phyloP scores from a whole-genome alignment of 1,140 invertebrate genomes.

The Papilio dardanus region DNA sequence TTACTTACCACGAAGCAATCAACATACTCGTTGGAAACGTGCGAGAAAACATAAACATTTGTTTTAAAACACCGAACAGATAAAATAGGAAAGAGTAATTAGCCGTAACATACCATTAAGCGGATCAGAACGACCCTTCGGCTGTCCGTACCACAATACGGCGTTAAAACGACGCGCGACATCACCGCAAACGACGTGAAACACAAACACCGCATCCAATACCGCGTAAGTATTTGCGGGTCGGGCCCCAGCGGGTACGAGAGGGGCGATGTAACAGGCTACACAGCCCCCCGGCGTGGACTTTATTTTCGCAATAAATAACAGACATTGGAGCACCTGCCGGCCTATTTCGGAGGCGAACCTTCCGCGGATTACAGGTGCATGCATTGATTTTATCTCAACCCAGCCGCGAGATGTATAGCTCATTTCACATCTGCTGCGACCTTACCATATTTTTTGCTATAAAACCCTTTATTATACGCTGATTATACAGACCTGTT shows the following conservation, averaged over 20 bases:
- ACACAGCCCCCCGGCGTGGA: conserved; percentile 12
- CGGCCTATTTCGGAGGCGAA: conserved; percentile 6
- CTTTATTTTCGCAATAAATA: conserved; percentile 51
- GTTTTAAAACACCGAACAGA: background rate
- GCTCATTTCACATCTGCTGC: conserved; percentile 1
- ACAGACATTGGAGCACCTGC: conserved; percentile 36
- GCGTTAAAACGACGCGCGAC: conserved; percentile 25
- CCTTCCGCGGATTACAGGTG: conserved; percentile 21
- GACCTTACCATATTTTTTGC: background rate
- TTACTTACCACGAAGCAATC: background rate
- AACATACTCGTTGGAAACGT: background rate
- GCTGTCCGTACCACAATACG: conserved; percentile 1
- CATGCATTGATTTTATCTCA: conserved; percentile 21
- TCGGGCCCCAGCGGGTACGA: background rate
- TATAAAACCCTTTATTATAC: conserved; percentile 1
- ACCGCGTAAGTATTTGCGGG: conserved; percentile 19
- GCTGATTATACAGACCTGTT: background rate
- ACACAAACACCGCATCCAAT: conserved; percentile 20
- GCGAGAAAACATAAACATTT: conserved; percentile 15
- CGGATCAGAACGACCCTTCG: conserved; percentile 17
- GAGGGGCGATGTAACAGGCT: background rate
- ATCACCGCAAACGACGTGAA: conserved; percentile 9
- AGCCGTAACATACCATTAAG: conserved; percentile 12
- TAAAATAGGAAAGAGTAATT: conserved; percentile 22
- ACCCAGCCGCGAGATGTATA: background rate